These are phyloP conservation scores for Heliopora coerulea DNA, from an alignment of 92 coral and sea anemone species.

Conservation along the genomic window DNA sequence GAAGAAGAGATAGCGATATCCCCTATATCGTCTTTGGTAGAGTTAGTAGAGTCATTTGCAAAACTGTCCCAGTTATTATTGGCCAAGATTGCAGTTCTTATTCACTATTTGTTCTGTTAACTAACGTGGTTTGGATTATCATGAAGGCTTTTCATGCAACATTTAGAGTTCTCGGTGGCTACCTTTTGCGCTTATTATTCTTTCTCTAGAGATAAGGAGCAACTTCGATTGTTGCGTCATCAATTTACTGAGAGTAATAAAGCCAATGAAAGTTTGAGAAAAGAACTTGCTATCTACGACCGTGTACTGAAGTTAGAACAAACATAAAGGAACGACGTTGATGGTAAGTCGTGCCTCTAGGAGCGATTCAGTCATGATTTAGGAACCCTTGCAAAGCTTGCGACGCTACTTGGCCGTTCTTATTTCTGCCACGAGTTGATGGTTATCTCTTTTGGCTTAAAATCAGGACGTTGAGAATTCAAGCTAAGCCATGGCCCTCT, in stretches of 20 bases:
- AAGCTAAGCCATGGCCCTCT: no score
- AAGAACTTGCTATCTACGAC: conserved; percentile 90
- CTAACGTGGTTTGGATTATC: not conserved
- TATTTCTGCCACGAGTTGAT: no score
- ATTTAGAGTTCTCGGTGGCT: not conserved
- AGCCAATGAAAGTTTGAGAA: conserved; percentile 64
- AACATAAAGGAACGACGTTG: not conserved
- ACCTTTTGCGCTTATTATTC: no score
- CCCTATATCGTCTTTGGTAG: no score
- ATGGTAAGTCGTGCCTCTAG: not conserved
- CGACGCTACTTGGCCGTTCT: no score
- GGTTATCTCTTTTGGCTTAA: no score
- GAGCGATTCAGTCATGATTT: no score
- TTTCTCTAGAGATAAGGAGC: conserved; percentile 59
- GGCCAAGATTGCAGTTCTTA: not conserved
- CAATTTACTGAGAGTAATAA: conserved; percentile 72
- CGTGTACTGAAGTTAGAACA: conserved; percentile 63
- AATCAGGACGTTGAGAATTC: no score
- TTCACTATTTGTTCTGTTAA: not conserved
- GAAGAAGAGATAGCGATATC: no score
- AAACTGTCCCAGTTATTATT: not conserved
- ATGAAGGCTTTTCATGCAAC: no score
- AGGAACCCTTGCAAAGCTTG: no score
- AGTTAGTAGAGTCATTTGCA: no score
- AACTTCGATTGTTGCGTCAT: conserved; percentile 65